These are phyloP conservation scores for Campoplex capitator DNA, from an alignment of 2,888 invertebrate species.

Conservation along the genomic window DNA sequence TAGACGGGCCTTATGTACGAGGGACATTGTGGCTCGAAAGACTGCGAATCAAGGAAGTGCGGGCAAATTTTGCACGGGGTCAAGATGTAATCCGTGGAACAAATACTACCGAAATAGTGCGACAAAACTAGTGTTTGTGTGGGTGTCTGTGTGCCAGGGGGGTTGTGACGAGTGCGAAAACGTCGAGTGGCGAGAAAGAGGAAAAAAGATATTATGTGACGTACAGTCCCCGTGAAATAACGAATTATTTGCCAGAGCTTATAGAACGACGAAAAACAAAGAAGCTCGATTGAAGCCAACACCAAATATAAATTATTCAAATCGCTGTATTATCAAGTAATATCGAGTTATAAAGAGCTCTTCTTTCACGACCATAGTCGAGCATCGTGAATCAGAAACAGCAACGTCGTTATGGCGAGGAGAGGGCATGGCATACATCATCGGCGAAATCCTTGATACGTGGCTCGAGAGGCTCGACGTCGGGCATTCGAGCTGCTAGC, in stretches of 20 bases:
- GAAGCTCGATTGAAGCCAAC: constrained; percentile 9
- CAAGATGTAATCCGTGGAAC: constrained; percentile 11
- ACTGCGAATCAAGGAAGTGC: neutral
- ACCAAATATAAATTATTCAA: constrained; percentile 24
- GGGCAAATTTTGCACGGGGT: neutral
- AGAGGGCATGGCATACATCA: constrained; percentile 47
- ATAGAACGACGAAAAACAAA: neutral
- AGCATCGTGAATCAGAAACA: constrained; percentile 5
- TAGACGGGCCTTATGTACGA: constrained; percentile 6
- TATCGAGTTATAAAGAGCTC: neutral
- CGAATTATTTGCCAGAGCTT: constrained; percentile 8
- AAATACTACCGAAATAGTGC: constrained; percentile 13
- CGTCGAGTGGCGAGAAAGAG: constrained; percentile 11
- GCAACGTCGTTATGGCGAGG: constrained; percentile 25
- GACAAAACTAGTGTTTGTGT: constrained; percentile 12
- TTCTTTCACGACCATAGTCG: neutral
- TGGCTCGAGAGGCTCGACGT: constrained; percentile 43
- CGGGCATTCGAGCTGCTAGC: constrained; percentile 51
- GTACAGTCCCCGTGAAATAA: neutral
- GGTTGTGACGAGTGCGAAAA: constrained; percentile 34
- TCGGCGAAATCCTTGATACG: constrained; percentile 54
- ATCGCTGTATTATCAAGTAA: neutral
- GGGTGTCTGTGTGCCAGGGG: constrained; percentile 19
- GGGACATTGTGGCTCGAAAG: constrained; percentile 9
- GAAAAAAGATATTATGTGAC: constrained; percentile 19